Evolutionary conservation across 2,113 vertebrate genomes (phyloP).

Genomic region (Gadus macrocephalus): DNA sequence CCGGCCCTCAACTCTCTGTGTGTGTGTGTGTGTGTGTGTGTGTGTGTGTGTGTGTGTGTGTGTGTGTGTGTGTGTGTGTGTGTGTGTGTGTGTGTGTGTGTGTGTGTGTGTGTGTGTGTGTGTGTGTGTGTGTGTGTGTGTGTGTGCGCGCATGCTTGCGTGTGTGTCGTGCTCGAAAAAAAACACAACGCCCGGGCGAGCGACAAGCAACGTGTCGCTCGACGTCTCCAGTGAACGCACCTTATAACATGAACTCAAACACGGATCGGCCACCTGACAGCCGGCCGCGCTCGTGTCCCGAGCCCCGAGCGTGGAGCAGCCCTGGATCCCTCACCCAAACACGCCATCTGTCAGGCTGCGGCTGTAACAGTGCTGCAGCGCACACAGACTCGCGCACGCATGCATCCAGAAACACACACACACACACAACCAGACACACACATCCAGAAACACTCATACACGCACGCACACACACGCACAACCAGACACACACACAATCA

Average conservation of each 20-base stretch:
- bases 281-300: constrained; percentile 30
- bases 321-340: constrained; percentile 45
- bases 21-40: not conserved
- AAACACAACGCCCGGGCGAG: too few relatives aligned
- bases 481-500: not conserved
- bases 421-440: constrained; percentile 13
- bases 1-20: constrained; percentile 30
- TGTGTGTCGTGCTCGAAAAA: not conserved
- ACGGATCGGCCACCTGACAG: not conserved
- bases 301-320: constrained; percentile 33
- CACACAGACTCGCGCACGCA: constrained; percentile 10
- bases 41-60: not conserved
- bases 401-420: constrained; percentile 20
- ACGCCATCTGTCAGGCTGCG: constrained; percentile 44
- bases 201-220: too few relatives aligned
- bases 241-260: not conserved
- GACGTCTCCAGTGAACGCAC: too few relatives aligned
- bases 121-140: not conserved
- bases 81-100: not conserved
- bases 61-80: too few relatives aligned
- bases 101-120: not conserved
- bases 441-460: not conserved
- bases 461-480: not conserved
- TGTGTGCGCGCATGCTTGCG: not conserved
- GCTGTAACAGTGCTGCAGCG: constrained; percentile 23